Percentiles rank a stretch among this genome's conserved stretches.
These are phyloP conservation scores for Pammene aurita DNA, from an alignment of 2,888 invertebrate genomes.

Conservation along the genomic window DNA sequence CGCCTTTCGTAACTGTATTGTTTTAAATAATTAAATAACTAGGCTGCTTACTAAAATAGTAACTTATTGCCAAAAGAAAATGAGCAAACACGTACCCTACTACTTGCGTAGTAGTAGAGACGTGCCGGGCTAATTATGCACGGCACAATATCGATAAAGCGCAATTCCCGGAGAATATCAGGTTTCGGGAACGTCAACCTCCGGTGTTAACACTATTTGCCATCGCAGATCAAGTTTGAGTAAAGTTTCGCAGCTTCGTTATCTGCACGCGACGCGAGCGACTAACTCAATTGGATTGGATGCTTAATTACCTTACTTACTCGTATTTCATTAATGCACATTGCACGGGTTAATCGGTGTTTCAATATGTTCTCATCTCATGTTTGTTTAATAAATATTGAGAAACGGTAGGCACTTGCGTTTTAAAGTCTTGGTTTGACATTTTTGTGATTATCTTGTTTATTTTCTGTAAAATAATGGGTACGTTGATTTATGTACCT, in stretches of 20 bases:
- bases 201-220: slow-evolving; percentile 14
- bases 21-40: too few species aligned
- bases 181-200: slow-evolving; percentile 13
- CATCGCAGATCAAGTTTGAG: slow-evolving; percentile 18
- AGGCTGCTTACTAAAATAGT: too few species aligned
- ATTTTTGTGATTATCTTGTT: too few species aligned
- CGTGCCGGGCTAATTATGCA: not conserved
- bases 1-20: not conserved
- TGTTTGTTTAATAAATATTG: not conserved
- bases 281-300: slow-evolving; percentile 5
- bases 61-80: not conserved
- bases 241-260: slow-evolving; percentile 5
- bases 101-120: not conserved
- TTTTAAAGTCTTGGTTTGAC: too few species aligned
- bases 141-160: slow-evolving; percentile 15
- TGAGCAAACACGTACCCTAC: not conserved
- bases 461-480: too few species aligned
- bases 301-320: slow-evolving; percentile 9
- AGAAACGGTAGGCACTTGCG: too few species aligned
- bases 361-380: not conserved
- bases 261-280: slow-evolving; percentile 10
- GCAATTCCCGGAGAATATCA: slow-evolving; percentile 24
- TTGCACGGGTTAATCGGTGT: not conserved
- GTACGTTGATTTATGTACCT: too few species aligned
- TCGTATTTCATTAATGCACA: slow-evolving; percentile 3